These are phyloP conservation scores for Brachypteracias leptosomus DNA, from an alignment of 2,113 vertebrate species.

Conservation along the genomic window DNA sequence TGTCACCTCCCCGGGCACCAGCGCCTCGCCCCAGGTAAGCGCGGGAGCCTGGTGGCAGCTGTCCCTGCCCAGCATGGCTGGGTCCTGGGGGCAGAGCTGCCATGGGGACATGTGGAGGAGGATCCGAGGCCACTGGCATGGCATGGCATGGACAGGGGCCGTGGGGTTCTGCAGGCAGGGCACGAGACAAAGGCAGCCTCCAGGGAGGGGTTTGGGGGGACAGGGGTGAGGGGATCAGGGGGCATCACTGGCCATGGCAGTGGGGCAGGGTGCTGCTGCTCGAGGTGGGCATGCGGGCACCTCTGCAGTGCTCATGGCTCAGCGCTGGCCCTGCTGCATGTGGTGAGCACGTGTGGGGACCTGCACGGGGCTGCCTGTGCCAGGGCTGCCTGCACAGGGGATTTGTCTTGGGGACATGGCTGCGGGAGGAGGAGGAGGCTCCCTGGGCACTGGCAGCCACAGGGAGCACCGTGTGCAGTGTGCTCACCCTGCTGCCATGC, in stretches of 20 bases:
- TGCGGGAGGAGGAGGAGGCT: neutral
- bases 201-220: neutral
- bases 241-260: neutral
- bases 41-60: neutral
- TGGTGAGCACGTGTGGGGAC: neutral
- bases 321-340: neutral
- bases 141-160: neutral
- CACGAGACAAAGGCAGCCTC: rapidly evolving
- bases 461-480: neutral
- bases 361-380: rapidly evolving
- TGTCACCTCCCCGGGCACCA: conserved; percentile 2
- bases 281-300: neutral
- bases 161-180: neutral
- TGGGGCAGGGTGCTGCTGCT: neutral
- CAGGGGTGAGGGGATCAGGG: rapidly evolving
- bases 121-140: neutral
- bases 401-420: neutral
- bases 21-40: neutral
- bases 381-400: neutral
- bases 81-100: neutral
- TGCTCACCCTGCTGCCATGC: neutral
- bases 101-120: neutral
- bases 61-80: rapidly evolving
- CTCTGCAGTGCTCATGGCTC: neutral
- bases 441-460: neutral